These are phyloP conservation scores for Catostylus mosaicus DNA, from an alignment of 30 jellyfish, hydroid and myxozoan genomes.

Conservation along the genomic window DNA sequence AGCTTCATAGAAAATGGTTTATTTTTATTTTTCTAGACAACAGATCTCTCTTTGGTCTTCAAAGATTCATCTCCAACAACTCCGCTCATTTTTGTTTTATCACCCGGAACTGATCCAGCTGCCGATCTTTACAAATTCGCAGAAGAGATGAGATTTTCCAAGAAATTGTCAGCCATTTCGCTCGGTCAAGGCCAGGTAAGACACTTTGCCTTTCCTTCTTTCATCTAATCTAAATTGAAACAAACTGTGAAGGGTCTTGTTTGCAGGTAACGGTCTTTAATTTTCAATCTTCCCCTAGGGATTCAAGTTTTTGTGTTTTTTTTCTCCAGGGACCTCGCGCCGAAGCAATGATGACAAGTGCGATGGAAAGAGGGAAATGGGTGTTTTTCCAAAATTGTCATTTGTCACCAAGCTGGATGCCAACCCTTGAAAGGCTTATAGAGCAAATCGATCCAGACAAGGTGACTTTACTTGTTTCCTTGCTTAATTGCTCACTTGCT, in stretches of 20 bases:
- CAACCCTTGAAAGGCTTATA: conserved; percentile 83
- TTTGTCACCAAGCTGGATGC: conserved; percentile 99
- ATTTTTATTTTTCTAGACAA: conserved; percentile 48
- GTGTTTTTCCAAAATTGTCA: conserved; percentile 97
- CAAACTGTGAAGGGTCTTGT: no score
- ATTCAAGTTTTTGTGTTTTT: background rate
- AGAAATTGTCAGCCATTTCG: conserved; percentile 86
- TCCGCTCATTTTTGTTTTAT: conserved; percentile 84
- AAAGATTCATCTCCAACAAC: conserved; percentile 94
- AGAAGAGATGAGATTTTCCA: conserved; percentile 93
- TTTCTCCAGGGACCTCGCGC: conserved; percentile 91
- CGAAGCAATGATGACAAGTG: conserved; percentile 92
- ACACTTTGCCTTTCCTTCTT: background rate
- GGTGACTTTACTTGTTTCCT: conserved; percentile 28
- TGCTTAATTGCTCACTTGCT: no score
- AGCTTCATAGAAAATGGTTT: background rate
- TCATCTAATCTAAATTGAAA: no score
- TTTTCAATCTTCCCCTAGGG: no score
- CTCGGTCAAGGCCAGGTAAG: conserved; percentile 96
- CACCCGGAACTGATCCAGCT: conserved; percentile 99
- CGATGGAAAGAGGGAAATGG: conserved; percentile 99
- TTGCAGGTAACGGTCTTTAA: no score
- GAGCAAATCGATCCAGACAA: conserved; percentile 92
- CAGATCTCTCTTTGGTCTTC: conserved; percentile 90
- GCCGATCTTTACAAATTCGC: conserved; percentile 94